Evolutionary conservation across 2,888 invertebrate species (phyloP), one percentile per base, ranked within the genome.

Genomic region (Drosophila suboccidentalis): DNA sequence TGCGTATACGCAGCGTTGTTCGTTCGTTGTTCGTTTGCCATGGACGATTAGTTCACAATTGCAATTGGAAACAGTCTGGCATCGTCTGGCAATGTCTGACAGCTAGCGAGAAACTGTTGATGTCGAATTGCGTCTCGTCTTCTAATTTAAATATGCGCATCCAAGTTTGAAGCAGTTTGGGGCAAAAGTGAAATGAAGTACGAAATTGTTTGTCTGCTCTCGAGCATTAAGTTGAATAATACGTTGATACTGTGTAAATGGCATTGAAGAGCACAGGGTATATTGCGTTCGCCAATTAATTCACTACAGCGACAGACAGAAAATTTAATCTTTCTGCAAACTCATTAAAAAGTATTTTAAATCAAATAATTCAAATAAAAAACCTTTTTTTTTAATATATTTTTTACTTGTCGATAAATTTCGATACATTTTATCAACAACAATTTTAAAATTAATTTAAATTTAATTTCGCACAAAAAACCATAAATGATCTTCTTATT

Each of bases 131-230:
- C 26, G 44, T 63, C 39, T 44, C 39, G 43, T 50, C 47, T 29
- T 60, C 57, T 71, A 61, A 70, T 75, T 75, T 61, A 46, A 75
- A 75, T 75, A 36, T 57, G 51, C 63, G 32, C 53, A 49, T 17
- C 15, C 43, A 64, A 57, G 32, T 38, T 38, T 46, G 59, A 59
- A 50, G 54, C 29, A 22, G 58, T 10, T 36, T 17, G 11, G 57
- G 29, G 44, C 38, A 54, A 54, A 75, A 44, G 59, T 71, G 66
- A 76, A 76, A 63, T 66, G 47, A 63, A 62, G 62, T 62, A 66
- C 46, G 46, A 75, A 75, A 75, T 66, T 61, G 54, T 44, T 75
- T 63, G 62, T 15, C 44, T 68, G 57, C 58, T 61, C 38, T 41
- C 22, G 58, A 65, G 60, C 71, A 53, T 65, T 53, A 60, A 60